Percentiles rank a stretch among this genome's conserved stretches.
phyloP scores from a whole-genome alignment of 2,797 vertebrate genomes.

The Vireo griseus region DNA sequence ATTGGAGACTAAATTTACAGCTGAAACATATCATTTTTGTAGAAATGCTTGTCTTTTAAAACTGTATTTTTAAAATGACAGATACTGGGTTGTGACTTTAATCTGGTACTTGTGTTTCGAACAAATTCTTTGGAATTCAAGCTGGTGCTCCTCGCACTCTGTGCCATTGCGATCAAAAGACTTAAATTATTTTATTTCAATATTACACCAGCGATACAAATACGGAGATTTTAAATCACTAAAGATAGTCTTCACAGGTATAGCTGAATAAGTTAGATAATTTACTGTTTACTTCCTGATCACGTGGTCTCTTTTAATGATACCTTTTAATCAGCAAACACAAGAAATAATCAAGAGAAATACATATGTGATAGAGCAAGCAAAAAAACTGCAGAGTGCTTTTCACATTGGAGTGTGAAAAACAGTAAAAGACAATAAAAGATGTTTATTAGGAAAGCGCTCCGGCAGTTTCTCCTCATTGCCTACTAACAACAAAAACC shows the following conservation, averaged over 20 bases:
- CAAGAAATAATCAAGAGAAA: neutral
- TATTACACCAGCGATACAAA: neutral
- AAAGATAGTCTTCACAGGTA: neutral
- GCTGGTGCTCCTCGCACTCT: neutral
- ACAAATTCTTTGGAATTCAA: neutral
- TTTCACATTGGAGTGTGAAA: neutral
- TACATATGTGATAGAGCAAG: neutral
- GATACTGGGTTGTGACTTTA: neutral
- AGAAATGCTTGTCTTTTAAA: neutral
- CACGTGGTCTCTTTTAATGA: neutral
- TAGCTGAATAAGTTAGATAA: neutral
- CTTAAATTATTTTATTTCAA: neutral
- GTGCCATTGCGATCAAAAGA: neutral
- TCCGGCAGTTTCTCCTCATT: neutral
- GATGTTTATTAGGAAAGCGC: neutral
- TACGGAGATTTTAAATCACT: neutral
- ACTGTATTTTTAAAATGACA: neutral
- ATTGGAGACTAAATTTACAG: neutral
- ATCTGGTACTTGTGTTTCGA: neutral
- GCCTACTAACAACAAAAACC: rapidly evolving
- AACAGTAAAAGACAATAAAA: neutral
- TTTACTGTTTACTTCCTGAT: neutral
- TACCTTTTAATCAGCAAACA: neutral
- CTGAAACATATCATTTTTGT: neutral
- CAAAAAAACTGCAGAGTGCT: neutral